Percentiles rank a stretch among this genome's conserved stretches.
These are phyloP conservation scores for Zele albiditarsus DNA, from an alignment of 2,888 invertebrate species.

Conservation along the genomic window DNA sequence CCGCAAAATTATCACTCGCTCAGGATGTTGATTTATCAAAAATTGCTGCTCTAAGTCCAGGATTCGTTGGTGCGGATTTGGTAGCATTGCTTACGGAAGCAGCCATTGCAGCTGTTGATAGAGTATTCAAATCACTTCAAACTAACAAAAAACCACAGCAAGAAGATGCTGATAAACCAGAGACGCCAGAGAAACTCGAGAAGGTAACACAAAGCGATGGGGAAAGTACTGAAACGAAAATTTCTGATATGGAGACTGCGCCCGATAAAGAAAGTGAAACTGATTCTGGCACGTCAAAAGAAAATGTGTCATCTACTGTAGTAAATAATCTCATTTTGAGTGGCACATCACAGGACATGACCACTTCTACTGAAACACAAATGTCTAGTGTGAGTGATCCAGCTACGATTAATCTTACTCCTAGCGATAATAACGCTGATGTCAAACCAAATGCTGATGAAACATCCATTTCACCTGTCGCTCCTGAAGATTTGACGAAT, in stretches of 20 bases:
- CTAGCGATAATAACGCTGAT: constrained; percentile 7
- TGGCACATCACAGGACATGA: constrained; percentile 30
- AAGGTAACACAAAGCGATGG: constrained; percentile 29
- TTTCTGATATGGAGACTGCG: constrained; percentile 45
- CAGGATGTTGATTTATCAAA: constrained; percentile 81
- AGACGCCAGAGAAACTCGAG: constrained; percentile 23
- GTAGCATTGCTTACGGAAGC: constrained; percentile 90
- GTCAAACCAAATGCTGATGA: constrained; percentile 27
- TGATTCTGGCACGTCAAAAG: background rate
- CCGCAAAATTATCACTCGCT: constrained; percentile 80
- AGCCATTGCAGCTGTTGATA: constrained; percentile 88
- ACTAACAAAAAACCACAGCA: constrained; percentile 37
- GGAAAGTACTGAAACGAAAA: constrained; percentile 52
- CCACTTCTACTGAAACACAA: constrained; percentile 49
- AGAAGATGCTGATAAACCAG: constrained; percentile 17
- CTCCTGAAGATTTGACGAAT: constrained; percentile 73
- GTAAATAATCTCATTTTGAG: background rate
- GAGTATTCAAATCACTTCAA: constrained; percentile 61
- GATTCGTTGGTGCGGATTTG: constrained; percentile 96
- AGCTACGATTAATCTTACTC: constrained; percentile 17
- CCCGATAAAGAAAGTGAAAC: constrained; percentile 33
- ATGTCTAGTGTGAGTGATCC: constrained; percentile 32
- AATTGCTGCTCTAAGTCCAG: constrained; percentile 91
- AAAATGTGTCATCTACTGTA: background rate
- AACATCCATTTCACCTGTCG: constrained; percentile 16